phyloP scores from a whole-genome alignment of 2,888 invertebrate species.

The Drosophila nr. perissopoda region DNA sequence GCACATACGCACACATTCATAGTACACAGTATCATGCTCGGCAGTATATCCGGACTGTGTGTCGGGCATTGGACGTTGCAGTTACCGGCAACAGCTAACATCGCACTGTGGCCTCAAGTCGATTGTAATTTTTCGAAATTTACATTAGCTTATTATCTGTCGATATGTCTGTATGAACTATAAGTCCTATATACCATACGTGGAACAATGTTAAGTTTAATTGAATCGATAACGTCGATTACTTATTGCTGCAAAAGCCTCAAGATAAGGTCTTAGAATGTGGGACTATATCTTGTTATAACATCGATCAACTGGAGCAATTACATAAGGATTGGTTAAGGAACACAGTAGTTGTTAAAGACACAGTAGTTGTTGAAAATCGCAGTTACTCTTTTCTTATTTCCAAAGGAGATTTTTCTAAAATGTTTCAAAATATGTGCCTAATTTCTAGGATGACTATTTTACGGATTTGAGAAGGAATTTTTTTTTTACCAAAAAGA shows the following conservation, averaged over 20 bases:
- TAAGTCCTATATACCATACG: not conserved
- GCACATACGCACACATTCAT: constrained; percentile 10
- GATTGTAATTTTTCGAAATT: not conserved
- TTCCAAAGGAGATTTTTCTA: not conserved
- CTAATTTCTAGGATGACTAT: not conserved
- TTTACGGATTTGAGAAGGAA: too few species aligned
- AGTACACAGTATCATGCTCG: constrained; percentile 60
- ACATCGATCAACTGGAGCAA: not conserved
- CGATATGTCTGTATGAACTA: not conserved
- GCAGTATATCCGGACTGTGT: constrained; percentile 62
- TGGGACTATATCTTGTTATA: not conserved
- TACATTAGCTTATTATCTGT: not conserved
- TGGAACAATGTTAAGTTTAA: not conserved
- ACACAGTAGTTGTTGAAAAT: not conserved
- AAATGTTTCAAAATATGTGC: not conserved
- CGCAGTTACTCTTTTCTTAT: not conserved
- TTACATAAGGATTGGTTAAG: not conserved
- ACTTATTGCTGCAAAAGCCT: not conserved
- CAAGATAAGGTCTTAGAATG: not conserved
- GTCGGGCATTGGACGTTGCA: constrained; percentile 51
- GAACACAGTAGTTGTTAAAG: not conserved
- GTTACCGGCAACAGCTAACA: constrained; percentile 20
- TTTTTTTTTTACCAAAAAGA: too few species aligned
- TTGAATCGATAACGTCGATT: not conserved
- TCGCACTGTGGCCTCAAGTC: constrained; percentile 31